Evolutionary conservation across 2,797 vertebrate genomes (phyloP).

Genomic region (Sylvia borin): DNA sequence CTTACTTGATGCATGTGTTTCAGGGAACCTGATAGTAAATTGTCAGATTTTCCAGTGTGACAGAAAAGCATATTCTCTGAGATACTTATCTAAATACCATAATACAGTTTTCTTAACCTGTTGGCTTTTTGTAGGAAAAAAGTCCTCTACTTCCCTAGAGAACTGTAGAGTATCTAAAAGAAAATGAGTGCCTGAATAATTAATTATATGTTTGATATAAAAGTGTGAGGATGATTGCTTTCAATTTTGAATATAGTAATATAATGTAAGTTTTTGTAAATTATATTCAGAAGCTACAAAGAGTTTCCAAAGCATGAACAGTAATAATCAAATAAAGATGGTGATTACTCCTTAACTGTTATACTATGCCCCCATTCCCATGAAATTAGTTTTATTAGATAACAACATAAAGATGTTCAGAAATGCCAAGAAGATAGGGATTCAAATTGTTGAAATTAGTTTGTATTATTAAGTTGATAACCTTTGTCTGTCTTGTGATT

Average conservation of each 20-base stretch:
- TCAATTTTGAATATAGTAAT: not conserved
- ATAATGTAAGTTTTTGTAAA: not conserved
- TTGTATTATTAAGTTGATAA: slow-evolving; percentile 11
- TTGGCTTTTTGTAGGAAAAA: not conserved
- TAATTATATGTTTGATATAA: not conserved
- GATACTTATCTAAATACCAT: not conserved
- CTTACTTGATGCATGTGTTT: not conserved
- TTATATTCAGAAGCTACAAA: not conserved
- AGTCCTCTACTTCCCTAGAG: not conserved
- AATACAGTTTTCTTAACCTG: not conserved
- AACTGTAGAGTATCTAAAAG: not conserved
- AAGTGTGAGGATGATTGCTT: not conserved
- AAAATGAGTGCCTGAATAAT: not conserved
- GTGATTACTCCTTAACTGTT: not conserved
- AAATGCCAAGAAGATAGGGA: slow-evolving; percentile 6
- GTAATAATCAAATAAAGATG: slow-evolving; percentile 14
- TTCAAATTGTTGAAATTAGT: slow-evolving; percentile 6
- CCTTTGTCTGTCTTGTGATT: not conserved
- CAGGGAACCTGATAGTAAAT: not conserved
- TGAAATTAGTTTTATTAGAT: slow-evolving; percentile 20
- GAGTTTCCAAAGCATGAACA: not conserved
- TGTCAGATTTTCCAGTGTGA: not conserved
- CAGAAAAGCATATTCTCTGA: not conserved
- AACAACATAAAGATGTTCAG: slow-evolving; percentile 3
- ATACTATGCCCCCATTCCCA: not conserved